A percentile compares a stretch with the other conserved stretches of the same genome.
Conservation (phyloP, 2,113 vertebrate genomes). For the Gobio gobio region DNA sequence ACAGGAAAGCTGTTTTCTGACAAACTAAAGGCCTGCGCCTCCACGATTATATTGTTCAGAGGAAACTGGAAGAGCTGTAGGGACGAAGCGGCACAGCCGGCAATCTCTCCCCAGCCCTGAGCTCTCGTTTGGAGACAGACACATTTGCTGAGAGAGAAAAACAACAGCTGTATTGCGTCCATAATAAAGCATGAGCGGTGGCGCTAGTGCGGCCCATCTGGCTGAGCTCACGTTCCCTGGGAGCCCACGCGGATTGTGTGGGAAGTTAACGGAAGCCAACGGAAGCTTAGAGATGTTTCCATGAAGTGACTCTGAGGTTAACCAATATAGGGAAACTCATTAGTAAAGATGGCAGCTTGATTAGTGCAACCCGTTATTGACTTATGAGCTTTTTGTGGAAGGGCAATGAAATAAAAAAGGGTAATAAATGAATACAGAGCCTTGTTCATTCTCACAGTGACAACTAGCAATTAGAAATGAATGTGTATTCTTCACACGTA, state of each 20-base stretch:
- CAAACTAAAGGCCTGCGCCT: slow-evolving; percentile 23
- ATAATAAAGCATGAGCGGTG: slow-evolving; percentile 22
- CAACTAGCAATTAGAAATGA: not conserved
- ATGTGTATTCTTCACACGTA: not conserved
- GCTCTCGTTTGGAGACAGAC: not conserved
- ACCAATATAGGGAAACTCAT: not conserved
- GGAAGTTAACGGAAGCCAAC: not conserved
- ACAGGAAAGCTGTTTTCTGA: slow-evolving; percentile 29
- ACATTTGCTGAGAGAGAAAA: slow-evolving; percentile 36
- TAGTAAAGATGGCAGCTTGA: not conserved
- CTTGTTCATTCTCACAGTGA: slow-evolving; percentile 6
- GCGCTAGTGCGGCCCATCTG: slow-evolving; percentile 26
- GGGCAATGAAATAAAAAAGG: slow-evolving; percentile 1
- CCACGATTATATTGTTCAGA: slow-evolving; percentile 40
- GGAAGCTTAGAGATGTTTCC: not conserved
- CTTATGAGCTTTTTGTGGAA: not conserved
- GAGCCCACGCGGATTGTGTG: slow-evolving; percentile 10
- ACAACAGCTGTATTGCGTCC: slow-evolving; percentile 34
- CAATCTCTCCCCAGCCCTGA: slow-evolving; percentile 12
- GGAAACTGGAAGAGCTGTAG: slow-evolving; percentile 1
- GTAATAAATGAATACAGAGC: not conserved
- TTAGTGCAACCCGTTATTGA: slow-evolving; percentile 2
- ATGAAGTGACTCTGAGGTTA: slow-evolving; percentile 21
- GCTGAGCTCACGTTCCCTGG: slow-evolving; percentile 11
- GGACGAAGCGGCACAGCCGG: slow-evolving; percentile 5